phyloP scores from a whole-genome alignment of 1,140 invertebrate genomes.

The Dendrolimus punctatus region DNA sequence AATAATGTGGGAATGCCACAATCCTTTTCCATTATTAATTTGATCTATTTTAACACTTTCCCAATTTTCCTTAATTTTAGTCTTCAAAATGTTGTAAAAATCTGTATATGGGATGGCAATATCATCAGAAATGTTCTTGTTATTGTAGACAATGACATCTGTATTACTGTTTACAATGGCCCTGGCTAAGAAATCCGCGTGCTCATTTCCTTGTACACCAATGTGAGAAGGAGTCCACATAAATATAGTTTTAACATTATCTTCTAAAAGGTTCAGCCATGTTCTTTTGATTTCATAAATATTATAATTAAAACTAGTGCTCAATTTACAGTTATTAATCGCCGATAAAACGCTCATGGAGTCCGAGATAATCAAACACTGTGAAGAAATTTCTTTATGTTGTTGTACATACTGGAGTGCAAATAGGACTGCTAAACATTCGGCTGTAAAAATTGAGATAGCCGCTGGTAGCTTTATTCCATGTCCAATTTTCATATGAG shows the following conservation, averaged over 20 bases:
- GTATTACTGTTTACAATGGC: neutral
- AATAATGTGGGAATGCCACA: neutral
- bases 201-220: neutral
- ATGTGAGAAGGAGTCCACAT: neutral
- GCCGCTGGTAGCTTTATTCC: neutral
- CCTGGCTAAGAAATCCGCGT: constrained; percentile 1
- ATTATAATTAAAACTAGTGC: neutral
- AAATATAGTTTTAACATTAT: neutral
- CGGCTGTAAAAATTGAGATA: neutral
- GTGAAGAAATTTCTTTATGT: neutral
- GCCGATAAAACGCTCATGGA: neutral
- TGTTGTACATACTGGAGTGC: neutral
- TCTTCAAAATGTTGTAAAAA: neutral
- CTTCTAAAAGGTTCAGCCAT: neutral
- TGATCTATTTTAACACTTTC: neutral
- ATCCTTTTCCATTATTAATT: neutral
- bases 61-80: neutral
- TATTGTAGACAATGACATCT: too few species aligned
- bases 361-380: neutral
- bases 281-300: neutral
- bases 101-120: neutral
- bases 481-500: neutral
- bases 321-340: neutral
- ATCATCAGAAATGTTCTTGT: neutral
- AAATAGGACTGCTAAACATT: neutral